Evolutionary conservation across 2,888 invertebrate genomes (phyloP).

Genomic region (Nemotelus pantherinus): DNA sequence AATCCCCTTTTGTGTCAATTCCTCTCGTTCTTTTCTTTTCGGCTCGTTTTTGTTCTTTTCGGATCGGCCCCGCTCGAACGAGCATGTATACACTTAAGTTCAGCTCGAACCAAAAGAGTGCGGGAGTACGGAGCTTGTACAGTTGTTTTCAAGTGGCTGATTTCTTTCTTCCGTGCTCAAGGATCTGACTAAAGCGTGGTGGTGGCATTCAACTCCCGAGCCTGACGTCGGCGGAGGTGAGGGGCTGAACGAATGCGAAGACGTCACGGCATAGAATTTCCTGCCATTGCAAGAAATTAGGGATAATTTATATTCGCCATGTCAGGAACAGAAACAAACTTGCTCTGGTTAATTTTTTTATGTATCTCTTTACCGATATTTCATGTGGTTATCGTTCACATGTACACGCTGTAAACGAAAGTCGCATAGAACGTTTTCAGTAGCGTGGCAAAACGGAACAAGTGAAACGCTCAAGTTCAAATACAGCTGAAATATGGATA

Average conservation of each 20-base stretch:
- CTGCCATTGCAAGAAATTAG: constrained; percentile 43
- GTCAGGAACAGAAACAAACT: constrained; percentile 50
- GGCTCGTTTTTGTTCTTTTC: constrained; percentile 21
- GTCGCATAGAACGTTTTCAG: constrained; percentile 23
- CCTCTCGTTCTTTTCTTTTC: constrained; percentile 16
- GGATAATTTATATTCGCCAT: constrained; percentile 48
- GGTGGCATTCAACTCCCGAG: too few species aligned
- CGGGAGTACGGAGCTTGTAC: constrained; percentile 3
- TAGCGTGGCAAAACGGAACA: not conserved
- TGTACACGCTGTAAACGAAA: constrained; percentile 34
- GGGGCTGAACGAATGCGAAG: constrained; percentile 5
- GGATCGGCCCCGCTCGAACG: constrained; percentile 13
- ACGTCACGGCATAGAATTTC: constrained; percentile 28
- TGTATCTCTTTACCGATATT: constrained; percentile 48
- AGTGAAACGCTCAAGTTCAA: not conserved
- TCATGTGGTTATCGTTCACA: constrained; percentile 50
- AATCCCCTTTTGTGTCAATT: constrained; percentile 44
- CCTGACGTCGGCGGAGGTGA: not conserved
- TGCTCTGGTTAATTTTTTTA: constrained; percentile 48
- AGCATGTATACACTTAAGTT: constrained; percentile 12
- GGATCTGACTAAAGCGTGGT: not conserved
- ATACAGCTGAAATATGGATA: constrained; percentile 4
- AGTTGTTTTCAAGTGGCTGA: constrained; percentile 38
- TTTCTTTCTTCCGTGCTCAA: constrained; percentile 26
- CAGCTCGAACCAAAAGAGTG: not conserved